Base-by-base conservation (phyloP, 1,140 invertebrate genomes). In the Dryas iulia region DNA sequence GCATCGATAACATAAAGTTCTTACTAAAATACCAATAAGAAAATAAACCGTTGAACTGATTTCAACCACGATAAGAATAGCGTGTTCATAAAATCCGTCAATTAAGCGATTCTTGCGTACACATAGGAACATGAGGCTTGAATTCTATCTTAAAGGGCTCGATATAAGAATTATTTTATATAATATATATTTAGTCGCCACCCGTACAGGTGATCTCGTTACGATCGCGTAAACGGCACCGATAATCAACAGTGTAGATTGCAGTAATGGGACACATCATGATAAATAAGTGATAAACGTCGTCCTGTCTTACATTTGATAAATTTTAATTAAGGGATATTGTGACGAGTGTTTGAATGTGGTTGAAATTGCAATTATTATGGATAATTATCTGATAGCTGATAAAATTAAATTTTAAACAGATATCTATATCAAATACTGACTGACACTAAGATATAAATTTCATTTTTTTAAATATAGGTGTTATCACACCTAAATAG, bases 11-110 rank as follows among this genome's bases (percentile, higher is more conserved):
- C 31, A 58, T 58, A 58, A 58, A 47, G 6, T 47, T 25, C 59
- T 23, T 35, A 47, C 30, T 25, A 47, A 60, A 60, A 60, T 39
- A 47, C 21, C 33, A n/a, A 24, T 60, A 33, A 47, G 31, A 60
- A 60, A 60, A 60, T 33, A 24, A 39, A 25, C 31, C 21, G 18
- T 47, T 47, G 33, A 47, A 47, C 59, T 26, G 59, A 60, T 60
- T 47, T 60, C 24, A 0, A 39, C 33, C 0, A 3, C 33, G 59
- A 60, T 60, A 60, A 60, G 59, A 21, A 60, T 24, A 26, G 30
- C 33, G 33, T 60, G 59, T 33, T 60, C 59, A 60, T 60, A 60
- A 60, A 60, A 60, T 60, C 59, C 59, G 59, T 60, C 59, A 47
- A 47, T 60, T 60, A 62, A 62, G 39, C 39, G 26, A 31, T 47